Base-by-base conservation (phyloP, 2,113 vertebrate genomes). In the Periophthalmus modestus region DNA sequence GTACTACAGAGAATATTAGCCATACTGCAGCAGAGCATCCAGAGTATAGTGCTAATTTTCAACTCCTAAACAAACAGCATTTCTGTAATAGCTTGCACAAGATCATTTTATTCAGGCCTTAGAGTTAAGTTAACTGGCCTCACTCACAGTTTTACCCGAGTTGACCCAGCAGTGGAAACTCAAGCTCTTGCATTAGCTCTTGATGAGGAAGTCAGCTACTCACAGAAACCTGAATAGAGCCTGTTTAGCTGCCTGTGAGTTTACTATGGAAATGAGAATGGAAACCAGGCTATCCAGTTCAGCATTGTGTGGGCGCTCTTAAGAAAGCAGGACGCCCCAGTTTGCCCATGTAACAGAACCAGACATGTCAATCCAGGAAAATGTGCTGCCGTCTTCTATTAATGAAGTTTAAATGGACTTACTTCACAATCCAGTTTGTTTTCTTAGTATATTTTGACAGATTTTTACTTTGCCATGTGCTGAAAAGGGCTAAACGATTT, bases 251-350 rank as follows among this genome's bases (percentile, higher is more conserved):
- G 5, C 70, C 46, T 73, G 15, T 69, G 54, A 68, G 48, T 70
- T 74, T 63, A 55, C 66, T 19, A 14, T 77, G 68, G 52, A 69
- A 67, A 78, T 50, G 14, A 50, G 71, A 73, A 14, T 66, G 34
- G 68, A 58, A 68, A 65, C 48, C n/a, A 28, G 54, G 68, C 68
- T 70, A 58, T 59, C 54, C 50, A 33, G 50, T 39, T 69, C 36
- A 55, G 57, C 18, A 54, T 54, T 24, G 34, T 68, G 71, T 50
- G 43, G 55, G 65, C 47, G 5, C n/a, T 16, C 16, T 33, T 50
- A 16, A 43, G 71, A 52, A 73, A 71, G 61, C 62, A 66, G 34
- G 23, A 4, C 67, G 55, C 33, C 24, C 61, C 39, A 19, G 28
- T 77, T 71, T 48, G 52, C 21, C 46, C 19, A 18, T 69, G 68